phyloP scores from a whole-genome alignment of 2,797 vertebrate genomes.

The Molossus alvarezi region DNA sequence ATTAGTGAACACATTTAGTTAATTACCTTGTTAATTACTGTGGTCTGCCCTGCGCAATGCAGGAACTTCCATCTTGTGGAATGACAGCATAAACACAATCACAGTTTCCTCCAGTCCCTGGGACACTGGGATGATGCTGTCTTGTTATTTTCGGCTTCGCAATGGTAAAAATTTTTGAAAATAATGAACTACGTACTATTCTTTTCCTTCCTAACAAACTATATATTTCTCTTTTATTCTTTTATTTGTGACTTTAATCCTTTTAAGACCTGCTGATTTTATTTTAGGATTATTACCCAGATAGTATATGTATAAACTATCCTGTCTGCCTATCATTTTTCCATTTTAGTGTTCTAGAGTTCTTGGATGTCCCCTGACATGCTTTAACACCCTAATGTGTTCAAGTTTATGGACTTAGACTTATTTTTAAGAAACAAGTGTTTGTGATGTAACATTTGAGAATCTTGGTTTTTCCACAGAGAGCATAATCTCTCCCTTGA shows the following conservation, averaged over 20 bases:
- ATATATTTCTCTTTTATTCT: conserved; percentile 27
- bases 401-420: not conserved
- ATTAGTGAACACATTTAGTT: not conserved
- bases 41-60: not conserved
- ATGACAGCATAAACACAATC: not conserved
- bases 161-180: conserved; percentile 43
- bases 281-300: conserved; percentile 36
- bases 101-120: not conserved
- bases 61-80: conserved; percentile 20
- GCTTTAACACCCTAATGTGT: not conserved
- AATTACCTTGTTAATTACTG: conserved; percentile 62
- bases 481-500: not conserved
- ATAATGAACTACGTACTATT: conserved; percentile 39
- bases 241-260: conserved; percentile 50
- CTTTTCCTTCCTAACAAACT: conserved; percentile 37
- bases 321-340: not conserved
- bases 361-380: not conserved
- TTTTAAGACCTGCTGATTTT: conserved; percentile 35
- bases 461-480: not conserved
- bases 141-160: conserved; percentile 53
- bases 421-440: not conserved
- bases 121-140: not conserved
- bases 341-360: conserved; percentile 7
- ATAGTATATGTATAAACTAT: conserved; percentile 38
- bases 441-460: conserved; percentile 4